Base-by-base conservation (phyloP, 1,140 invertebrate species). In the Oryctes rhinoceros region DNA sequence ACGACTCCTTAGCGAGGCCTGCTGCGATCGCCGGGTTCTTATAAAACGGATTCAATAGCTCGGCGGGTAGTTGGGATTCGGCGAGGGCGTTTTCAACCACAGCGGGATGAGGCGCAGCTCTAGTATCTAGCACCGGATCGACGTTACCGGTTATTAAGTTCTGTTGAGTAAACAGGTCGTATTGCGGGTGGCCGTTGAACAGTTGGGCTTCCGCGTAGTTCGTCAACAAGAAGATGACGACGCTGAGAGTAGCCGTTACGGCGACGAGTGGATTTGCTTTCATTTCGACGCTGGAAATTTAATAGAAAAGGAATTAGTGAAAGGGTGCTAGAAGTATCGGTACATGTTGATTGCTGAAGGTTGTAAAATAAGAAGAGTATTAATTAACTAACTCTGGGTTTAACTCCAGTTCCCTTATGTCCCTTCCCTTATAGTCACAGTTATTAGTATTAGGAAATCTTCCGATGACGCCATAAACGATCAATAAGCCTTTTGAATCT, bases 21-120 rank as follows among this genome's bases (percentile, higher is more conserved):
- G 91, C 91, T 13, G 92, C 94, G 7, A 94, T 91, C 6, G 87
- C 85, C 0, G 94, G 94, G 87, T 96, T 93, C 82, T 92, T 93
- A 84, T 94, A 96, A 85, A 95, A 95, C 0, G 92, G 90, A 84
- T 95, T 94, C 71, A 90, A 84, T 3, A 94, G 85, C 79, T 94
- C 90, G 0, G 87, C 85, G 0, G 92, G 92, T 20, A 93, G 83
- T 65, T 89, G 86, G 0, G 91, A 87, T 84, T 94, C 92, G 82
- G 90, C 88, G 5, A 89, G 88, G 0, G 91, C 88, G 82, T 91
- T 93, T 2, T 88, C 83, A 0, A 92, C 86, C 7, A 93, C 91
- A 4, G 90, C 91, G 0, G 90, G 90, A 88, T 93, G 92, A 0
- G 89, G 88, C 37, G 88, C 83, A n/a, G 65, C 49, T 79, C 78